These are phyloP conservation scores for Hypselothyrea guttata DNA, from an alignment of 2,888 invertebrate species.

Conservation along the genomic window DNA sequence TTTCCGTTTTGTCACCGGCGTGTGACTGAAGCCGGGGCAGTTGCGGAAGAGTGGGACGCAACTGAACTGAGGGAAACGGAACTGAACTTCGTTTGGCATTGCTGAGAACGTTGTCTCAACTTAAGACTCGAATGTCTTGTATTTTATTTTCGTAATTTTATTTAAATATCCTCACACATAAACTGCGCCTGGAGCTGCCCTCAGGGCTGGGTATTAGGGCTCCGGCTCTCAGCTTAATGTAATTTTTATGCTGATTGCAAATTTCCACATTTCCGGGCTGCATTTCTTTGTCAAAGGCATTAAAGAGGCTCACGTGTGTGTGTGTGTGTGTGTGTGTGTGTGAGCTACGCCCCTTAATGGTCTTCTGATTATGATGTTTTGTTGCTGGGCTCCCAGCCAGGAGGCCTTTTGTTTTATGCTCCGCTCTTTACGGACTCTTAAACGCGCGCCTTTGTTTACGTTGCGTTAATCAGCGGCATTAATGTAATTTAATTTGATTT, in stretches of 20 bases:
- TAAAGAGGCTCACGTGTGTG: constrained; percentile 27
- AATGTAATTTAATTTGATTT: constrained; percentile 77
- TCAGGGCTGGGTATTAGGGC: background rate
- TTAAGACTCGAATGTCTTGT: constrained; percentile 12
- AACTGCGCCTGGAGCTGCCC: constrained; percentile 39
- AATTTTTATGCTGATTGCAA: constrained; percentile 76
- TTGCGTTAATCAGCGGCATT: constrained; percentile 70
- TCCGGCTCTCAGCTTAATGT: constrained; percentile 53
- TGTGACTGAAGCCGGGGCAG: constrained; percentile 32
- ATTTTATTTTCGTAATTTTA: constrained; percentile 49
- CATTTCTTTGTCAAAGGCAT: constrained; percentile 50
- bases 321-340: background rate
- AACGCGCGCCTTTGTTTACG: constrained; percentile 55
- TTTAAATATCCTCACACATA: constrained; percentile 66
- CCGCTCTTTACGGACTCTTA: constrained; percentile 7
- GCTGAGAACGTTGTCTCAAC: background rate
- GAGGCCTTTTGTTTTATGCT: background rate
- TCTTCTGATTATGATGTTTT: constrained; percentile 57
- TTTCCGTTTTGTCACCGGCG: constrained; percentile 68
- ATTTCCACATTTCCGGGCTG: constrained; percentile 72
- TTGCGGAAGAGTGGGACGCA: background rate
- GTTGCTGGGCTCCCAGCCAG: constrained; percentile 41
- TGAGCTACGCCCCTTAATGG: constrained; percentile 12
- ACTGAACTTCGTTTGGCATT: background rate
- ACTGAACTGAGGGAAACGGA: background rate